Conservation (phyloP, 2,797 vertebrate species). For the Euthynnus affinis region DNA sequence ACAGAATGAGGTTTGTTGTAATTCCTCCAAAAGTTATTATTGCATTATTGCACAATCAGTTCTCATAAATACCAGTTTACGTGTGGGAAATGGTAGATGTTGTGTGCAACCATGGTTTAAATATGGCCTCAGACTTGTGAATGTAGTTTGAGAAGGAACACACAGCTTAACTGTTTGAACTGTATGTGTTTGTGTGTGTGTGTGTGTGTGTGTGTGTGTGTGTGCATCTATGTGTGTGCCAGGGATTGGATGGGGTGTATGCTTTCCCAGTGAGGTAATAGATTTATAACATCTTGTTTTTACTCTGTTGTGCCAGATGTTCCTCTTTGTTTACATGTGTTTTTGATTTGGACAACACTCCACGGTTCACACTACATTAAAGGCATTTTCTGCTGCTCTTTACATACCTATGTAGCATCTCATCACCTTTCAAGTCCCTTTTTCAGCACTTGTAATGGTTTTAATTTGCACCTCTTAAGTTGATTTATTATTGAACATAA, state of each 20-base stretch:
- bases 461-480: constrained; percentile 3
- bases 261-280: constrained; percentile 40
- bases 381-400: constrained; percentile 4
- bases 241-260: background rate
- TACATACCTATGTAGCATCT: background rate
- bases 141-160: constrained; percentile 16
- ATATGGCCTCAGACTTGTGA: constrained; percentile 16
- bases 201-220: background rate
- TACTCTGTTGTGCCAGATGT: constrained; percentile 9
- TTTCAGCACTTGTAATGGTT: constrained; percentile 11
- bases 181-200: background rate
- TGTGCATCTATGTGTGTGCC: background rate
- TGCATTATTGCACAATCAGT: background rate
- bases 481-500: constrained; percentile 48
- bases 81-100: background rate
- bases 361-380: constrained; percentile 46
- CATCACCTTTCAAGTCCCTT: background rate
- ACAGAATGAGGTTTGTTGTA: no score
- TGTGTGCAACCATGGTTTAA: background rate
- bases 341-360: constrained; percentile 56
- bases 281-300: constrained; percentile 11
- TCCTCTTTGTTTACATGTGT: constrained; percentile 59
- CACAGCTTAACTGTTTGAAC: constrained; percentile 2
- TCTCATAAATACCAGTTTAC: no score
- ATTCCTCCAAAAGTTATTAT: no score